phyloP scores from a whole-genome alignment of 1,140 invertebrate species.

The Diorhabda carinulata region DNA sequence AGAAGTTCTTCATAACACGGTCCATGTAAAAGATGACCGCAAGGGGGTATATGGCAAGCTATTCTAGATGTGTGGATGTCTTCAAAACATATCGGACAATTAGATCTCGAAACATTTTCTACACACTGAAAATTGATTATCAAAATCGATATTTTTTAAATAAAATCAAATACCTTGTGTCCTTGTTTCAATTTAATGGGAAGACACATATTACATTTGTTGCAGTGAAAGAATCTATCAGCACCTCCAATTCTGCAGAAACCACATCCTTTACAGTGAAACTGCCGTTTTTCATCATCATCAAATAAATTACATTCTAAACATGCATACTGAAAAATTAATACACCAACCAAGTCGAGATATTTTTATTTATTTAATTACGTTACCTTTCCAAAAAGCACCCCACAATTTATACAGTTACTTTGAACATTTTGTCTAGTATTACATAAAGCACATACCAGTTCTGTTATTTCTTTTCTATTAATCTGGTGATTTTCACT shows the following conservation, averaged over 20 bases:
- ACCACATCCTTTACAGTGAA: conserved; percentile 84
- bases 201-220: conserved; percentile 82
- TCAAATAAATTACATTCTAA: conserved; percentile 84
- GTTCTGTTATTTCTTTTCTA: conserved; percentile 73
- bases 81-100: conserved; percentile 83
- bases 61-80: conserved; percentile 86
- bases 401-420: conserved; percentile 69
- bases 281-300: conserved; percentile 82
- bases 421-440: conserved; percentile 76
- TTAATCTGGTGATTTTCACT: conserved; percentile 78
- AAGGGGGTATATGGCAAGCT: conserved; percentile 79
- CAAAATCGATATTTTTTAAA: conserved; percentile 5
- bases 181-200: conserved; percentile 72
- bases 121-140: conserved; percentile 63
- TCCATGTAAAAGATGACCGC: conserved; percentile 78
- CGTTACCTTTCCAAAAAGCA: conserved; percentile 70
- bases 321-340: conserved; percentile 70
- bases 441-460: conserved; percentile 77
- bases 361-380: background rate
- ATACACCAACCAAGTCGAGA: conserved; percentile 1
- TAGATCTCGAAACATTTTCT: conserved; percentile 78
- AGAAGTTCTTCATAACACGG: conserved; percentile 76
- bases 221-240: conserved; percentile 84
- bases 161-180: conserved; percentile 62
- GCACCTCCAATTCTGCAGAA: conserved; percentile 82